Conservation (phyloP, 2,797 vertebrate species). For the Rhincodon typus region DNA sequence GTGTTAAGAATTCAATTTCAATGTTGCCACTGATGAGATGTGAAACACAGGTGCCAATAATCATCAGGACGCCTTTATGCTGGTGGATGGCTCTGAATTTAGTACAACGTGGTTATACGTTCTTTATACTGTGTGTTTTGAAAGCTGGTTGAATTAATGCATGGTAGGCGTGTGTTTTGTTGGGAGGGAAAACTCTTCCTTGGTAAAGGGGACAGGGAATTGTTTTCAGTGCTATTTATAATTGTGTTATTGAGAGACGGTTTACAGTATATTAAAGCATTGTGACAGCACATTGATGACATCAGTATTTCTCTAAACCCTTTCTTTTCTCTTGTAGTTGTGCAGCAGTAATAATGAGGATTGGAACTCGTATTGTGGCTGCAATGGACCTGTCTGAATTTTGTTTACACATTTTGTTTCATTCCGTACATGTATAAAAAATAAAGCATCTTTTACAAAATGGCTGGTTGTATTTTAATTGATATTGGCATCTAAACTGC, state of each 20-base stretch:
- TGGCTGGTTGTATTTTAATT: background rate
- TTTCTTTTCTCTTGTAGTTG: background rate
- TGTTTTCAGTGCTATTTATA: background rate
- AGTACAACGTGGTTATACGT: background rate
- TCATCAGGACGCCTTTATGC: too few relatives aligned
- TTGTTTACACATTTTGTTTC: conserved; percentile 23
- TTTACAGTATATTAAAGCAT: background rate
- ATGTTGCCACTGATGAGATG: background rate
- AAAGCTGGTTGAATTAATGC: background rate
- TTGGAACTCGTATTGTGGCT: background rate
- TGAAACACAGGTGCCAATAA: background rate
- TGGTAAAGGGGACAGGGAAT: background rate
- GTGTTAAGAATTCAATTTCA: background rate
- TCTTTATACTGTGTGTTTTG: background rate
- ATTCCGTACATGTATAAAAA: conserved; percentile 25
- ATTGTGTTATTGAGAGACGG: background rate
- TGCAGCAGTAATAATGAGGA: conserved; percentile 12
- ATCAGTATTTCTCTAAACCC: background rate
- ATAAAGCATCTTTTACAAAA: conserved; percentile 21
- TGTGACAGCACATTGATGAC: background rate
- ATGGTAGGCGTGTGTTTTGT: background rate
- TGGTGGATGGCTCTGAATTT: too few relatives aligned
- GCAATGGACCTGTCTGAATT: background rate
- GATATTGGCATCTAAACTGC: background rate
- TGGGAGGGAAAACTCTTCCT: background rate